Evolutionary conservation across 2,113 vertebrate genomes (phyloP).

Genomic region (Gulo gulo): DNA sequence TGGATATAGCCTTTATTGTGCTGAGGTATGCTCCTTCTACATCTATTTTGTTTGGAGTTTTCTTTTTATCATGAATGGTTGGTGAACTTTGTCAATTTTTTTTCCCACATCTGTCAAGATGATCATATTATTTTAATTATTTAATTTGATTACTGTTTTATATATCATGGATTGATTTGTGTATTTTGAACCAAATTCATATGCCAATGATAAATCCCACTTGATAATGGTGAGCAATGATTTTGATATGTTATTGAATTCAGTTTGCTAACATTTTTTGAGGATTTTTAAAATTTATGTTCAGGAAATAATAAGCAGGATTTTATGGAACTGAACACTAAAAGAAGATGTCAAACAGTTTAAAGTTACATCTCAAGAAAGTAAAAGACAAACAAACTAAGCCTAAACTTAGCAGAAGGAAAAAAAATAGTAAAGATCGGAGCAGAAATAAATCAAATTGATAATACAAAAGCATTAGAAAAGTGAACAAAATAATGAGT

Average conservation of each 20-base stretch:
- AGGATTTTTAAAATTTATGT: neutral
- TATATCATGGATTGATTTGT: neutral
- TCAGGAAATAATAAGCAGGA: neutral
- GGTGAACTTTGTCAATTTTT: no score
- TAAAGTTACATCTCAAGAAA: neutral
- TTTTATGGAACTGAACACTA: neutral
- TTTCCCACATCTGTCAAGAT: no score
- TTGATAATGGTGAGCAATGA: neutral
- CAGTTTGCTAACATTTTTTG: neutral
- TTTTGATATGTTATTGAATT: neutral
- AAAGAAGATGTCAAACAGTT: neutral
- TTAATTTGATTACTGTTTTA: neutral
- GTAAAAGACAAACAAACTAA: neutral
- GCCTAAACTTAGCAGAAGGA: neutral
- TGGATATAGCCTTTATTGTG: no score
- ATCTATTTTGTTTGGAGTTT: no score
- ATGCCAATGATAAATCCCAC: neutral
- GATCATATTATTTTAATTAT: no score
- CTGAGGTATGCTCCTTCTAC: no score
- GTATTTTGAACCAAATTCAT: neutral
- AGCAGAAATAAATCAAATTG: neutral
- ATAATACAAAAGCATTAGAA: neutral
- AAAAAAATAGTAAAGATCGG: neutral
- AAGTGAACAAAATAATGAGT: neutral
- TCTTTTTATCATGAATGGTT: no score